Percentiles rank a stretch among this genome's conserved stretches.
phyloP scores from a whole-genome alignment of 2,113 vertebrate species.

The Bagarius yarrelli region DNA sequence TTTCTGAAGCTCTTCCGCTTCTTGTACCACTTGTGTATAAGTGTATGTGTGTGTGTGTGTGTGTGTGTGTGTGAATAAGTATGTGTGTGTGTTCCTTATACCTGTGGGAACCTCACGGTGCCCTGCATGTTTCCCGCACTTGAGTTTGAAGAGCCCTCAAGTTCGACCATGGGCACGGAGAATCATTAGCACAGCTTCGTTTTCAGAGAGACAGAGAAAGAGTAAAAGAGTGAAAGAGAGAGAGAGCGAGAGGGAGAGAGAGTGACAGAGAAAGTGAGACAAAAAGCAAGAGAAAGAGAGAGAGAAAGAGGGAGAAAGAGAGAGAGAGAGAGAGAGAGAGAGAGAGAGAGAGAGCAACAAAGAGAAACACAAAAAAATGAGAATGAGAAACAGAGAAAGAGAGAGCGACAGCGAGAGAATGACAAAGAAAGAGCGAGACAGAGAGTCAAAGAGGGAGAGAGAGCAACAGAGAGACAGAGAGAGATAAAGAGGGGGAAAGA shows the following conservation, averaged over 20 bases:
- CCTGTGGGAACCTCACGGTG: slow-evolving; percentile 58
- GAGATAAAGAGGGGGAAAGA: too few relatives aligned
- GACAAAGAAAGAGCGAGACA: background rate
- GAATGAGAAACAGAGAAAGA: background rate
- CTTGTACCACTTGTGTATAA: background rate
- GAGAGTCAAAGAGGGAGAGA: background rate
- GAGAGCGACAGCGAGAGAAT: background rate
- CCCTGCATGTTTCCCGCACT: slow-evolving; percentile 64
- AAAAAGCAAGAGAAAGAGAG: too few relatives aligned
- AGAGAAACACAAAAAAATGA: background rate
- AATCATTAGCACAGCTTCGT: slow-evolving; percentile 64
- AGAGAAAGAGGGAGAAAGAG: too few relatives aligned
- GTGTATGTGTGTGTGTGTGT: slow-evolving; percentile 33
- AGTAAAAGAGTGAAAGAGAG: background rate
- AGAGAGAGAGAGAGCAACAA: background rate
- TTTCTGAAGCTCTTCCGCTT: slow-evolving; percentile 28
- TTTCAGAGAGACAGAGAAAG: slow-evolving; percentile 25
- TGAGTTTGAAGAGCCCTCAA: slow-evolving; percentile 70
- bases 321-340: background rate
- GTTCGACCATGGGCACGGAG: slow-evolving; percentile 52
- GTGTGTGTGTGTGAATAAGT: slow-evolving; percentile 25
- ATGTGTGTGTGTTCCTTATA: slow-evolving; percentile 48
- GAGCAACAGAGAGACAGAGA: background rate
- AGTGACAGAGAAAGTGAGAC: background rate
- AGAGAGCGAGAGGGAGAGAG: background rate